These are phyloP conservation scores for Mechanitis messenoides DNA, from an alignment of 2,888 invertebrate species.

Conservation along the genomic window DNA sequence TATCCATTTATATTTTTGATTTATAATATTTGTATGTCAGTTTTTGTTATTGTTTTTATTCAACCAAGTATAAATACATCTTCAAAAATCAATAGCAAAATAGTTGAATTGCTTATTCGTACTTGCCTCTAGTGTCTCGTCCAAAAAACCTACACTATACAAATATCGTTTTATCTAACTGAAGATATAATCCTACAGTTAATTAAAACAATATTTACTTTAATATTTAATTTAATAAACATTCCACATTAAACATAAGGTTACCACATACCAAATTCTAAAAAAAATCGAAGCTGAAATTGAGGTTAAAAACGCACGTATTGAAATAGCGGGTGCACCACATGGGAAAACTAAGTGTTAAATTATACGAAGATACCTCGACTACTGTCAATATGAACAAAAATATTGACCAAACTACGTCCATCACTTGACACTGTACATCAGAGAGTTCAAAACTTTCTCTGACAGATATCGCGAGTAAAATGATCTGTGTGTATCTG, in stretches of 20 bases:
- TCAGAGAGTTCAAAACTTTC: conserved; percentile 9
- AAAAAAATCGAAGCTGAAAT: conserved; percentile 38
- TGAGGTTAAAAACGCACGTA: conserved; percentile 37
- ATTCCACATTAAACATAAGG: neutral
- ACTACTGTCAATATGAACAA: conserved; percentile 32
- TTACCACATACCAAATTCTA: conserved; percentile 35
- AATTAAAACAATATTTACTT: neutral
- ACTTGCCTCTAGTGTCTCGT: too few relatives aligned
- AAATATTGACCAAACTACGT: conserved; percentile 26
- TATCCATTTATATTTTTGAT: too few relatives aligned
- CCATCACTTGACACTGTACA: conserved; percentile 18
- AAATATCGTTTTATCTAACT: too few relatives aligned
- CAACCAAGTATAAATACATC: too few relatives aligned
- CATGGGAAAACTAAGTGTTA: conserved; percentile 41
- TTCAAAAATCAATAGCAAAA: too few relatives aligned
- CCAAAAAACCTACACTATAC: too few relatives aligned
- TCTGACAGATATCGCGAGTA: neutral
- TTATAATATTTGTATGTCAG: too few relatives aligned
- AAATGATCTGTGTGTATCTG: conserved; percentile 6
- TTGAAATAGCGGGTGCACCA: conserved; percentile 37
- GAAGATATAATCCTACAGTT: too few relatives aligned
- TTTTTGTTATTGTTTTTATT: too few relatives aligned
- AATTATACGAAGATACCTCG: conserved; percentile 45
- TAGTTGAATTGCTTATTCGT: too few relatives aligned
- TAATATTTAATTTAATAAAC: neutral